A percentile compares a stretch with the other conserved stretches of the same genome.
Evolutionary conservation across 2,113 vertebrate genomes (phyloP).

Genomic region (Platichthys stellatus): DNA sequence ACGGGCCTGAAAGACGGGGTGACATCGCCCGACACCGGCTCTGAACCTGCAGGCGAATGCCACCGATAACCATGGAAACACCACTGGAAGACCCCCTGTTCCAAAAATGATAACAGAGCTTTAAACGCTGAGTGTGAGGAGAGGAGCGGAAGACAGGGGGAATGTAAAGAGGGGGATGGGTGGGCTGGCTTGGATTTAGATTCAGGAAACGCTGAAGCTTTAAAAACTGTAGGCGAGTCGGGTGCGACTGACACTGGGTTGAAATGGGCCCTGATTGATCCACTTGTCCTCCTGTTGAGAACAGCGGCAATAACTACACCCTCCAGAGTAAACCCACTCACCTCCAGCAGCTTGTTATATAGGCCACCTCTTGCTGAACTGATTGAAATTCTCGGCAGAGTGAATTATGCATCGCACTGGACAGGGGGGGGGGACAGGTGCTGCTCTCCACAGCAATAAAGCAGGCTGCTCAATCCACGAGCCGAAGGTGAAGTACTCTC

Average conservation of each 20-base stretch:
- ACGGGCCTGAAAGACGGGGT: constrained; percentile 62
- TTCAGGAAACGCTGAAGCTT: constrained; percentile 55
- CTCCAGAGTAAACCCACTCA: constrained; percentile 16
- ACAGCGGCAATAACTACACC: constrained; percentile 3
- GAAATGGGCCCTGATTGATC: constrained; percentile 35
- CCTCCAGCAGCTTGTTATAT: constrained; percentile 25
- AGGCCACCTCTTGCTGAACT: constrained; percentile 29
- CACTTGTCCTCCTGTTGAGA: constrained; percentile 32
- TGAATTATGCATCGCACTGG: constrained; percentile 65
- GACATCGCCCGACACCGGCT: constrained; percentile 62
- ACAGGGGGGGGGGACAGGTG: constrained; percentile 44
- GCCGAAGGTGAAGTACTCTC: constrained; percentile 45
- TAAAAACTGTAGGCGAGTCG: constrained; percentile 32
- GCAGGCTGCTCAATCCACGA: constrained; percentile 27
- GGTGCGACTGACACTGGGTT: constrained; percentile 32
- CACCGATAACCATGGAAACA: constrained; percentile 78
- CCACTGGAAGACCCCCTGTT: constrained; percentile 56
- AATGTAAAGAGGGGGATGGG: constrained; percentile 57
- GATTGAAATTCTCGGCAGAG: constrained; percentile 42
- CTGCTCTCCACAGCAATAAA: constrained; percentile 44
- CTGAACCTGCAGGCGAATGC: constrained; percentile 64
- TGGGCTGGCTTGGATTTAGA: constrained; percentile 43
- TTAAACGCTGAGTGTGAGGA: constrained; percentile 51
- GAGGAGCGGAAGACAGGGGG: constrained; percentile 40
- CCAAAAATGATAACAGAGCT: constrained; percentile 56